These are phyloP conservation scores for Atlantisia rogersi DNA, from an alignment of 2,113 vertebrate genomes.

Conservation along the genomic window DNA sequence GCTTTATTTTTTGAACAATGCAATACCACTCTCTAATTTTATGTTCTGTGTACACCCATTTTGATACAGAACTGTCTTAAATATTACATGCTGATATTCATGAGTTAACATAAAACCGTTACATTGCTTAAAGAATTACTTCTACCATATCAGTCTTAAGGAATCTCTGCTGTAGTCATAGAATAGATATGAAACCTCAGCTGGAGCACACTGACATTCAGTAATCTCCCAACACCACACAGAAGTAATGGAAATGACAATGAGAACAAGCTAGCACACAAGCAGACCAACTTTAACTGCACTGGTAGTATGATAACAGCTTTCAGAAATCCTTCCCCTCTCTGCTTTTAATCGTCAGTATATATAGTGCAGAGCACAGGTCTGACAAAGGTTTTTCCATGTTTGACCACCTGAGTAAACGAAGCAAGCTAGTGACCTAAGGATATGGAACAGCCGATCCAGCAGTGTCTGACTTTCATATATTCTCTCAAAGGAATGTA, in stretches of 20 bases:
- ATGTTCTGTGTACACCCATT: neutral
- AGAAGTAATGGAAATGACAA: neutral
- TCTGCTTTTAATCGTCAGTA: neutral
- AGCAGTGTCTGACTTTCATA: neutral
- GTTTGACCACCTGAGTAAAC: neutral
- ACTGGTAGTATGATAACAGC: neutral
- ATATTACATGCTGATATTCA: rapidly evolving
- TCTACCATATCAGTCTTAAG: neutral
- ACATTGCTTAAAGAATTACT: neutral
- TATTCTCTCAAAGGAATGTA: neutral
- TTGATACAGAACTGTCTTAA: neutral
- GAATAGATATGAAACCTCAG: neutral
- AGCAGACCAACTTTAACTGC: neutral
- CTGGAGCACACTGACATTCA: neutral
- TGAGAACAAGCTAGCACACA: neutral
- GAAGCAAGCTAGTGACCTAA: neutral
- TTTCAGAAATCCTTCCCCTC: neutral
- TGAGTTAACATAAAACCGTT: neutral
- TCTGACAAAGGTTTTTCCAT: neutral
- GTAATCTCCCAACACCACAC: neutral
- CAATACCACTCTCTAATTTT: neutral
- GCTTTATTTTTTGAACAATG: neutral
- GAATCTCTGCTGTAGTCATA: neutral
- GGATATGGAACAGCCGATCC: neutral
- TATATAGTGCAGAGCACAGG: neutral